A percentile compares a stretch with the other conserved stretches of the same genome.
phyloP scores from a whole-genome alignment of 2,797 vertebrate genomes.

The Naso thynnoides region DNA sequence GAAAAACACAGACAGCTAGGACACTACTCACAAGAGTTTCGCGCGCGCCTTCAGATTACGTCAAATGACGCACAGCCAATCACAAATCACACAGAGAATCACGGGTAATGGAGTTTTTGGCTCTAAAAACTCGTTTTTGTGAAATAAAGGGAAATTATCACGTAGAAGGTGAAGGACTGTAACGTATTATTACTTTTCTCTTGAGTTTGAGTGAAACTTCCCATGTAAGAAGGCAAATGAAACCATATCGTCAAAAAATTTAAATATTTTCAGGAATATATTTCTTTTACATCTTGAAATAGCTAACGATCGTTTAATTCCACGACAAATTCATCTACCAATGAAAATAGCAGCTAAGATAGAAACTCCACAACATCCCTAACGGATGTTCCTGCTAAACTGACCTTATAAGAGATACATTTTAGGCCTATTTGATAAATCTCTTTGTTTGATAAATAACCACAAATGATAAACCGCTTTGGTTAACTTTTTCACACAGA shows the following conservation, averaged over 20 bases:
- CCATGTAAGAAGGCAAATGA: accelerated
- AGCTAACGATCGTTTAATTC: not conserved
- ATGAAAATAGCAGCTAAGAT: too few relatives aligned
- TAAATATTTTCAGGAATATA: not conserved
- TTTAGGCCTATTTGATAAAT: too few relatives aligned
- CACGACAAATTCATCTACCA: too few relatives aligned
- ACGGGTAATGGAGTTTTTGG: conserved; percentile 72
- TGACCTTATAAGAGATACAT: too few relatives aligned
- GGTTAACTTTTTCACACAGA: too few relatives aligned
- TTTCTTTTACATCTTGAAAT: not conserved
- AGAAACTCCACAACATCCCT: too few relatives aligned
- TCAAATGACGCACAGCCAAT: conserved; percentile 64
- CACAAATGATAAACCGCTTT: too few relatives aligned
- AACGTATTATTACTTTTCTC: not conserved
- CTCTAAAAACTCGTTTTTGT: accelerated
- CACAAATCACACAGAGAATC: not conserved
- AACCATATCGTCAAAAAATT: not conserved
- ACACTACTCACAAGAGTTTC: conserved; percentile 35
- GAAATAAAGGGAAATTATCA: not conserved
- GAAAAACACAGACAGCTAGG: not conserved
- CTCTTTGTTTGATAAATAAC: too few relatives aligned
- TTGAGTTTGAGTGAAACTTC: not conserved
- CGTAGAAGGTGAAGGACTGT: not conserved
- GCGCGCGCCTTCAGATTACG: conserved; percentile 63
- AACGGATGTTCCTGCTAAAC: too few relatives aligned